Evolutionary conservation across 2,113 vertebrate genomes (phyloP), one percentile per base, ranked within the genome.

Genomic region (Phoenicopterus ruber): DNA sequence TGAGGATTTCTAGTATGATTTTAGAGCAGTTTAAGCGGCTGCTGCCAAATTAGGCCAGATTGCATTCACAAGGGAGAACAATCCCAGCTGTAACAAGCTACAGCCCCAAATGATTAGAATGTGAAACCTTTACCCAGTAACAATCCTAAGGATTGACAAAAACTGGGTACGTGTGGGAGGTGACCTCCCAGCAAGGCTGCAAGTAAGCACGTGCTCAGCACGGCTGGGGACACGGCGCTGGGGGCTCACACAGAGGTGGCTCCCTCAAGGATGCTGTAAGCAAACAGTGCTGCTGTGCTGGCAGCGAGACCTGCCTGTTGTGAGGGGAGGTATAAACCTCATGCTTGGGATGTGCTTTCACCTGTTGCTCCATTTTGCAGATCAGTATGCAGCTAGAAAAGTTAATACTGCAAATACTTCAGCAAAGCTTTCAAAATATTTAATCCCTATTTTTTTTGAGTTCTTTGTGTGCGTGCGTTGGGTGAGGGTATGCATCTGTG

Each of bases 371-470:
- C 14, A 0, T 86, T 88, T 90, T 29, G 44, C 57, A 82, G 57
- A 52, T 10, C 14, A 52, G 12, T 36, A 13, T 31, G 31, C 28
- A 57, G 38, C 46, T 73, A 42, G 22, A 52, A 29, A 86, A 49
- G 8, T 44, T 57, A 52, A 24, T 31, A 2, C 28, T 50, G 26
- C n/a, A 92, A 77, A 58, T 11, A 29, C 20, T 21, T 65, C 1
- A 63, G 78, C 28, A 54, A 58, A 90, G 36, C 42, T 77, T 88
- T 24, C 24, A n/a, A 57, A 72, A 47, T 24, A 50, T 74, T 62
- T 83, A 6, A 36, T 29, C 4, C 11, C 4, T 26, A 0, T 19
- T 17, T 36, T 46, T 72, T 17, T 13, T 8, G 1, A 25, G 15
- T 8, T 44, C 15, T 77, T 7, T 40, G 25, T 15, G 28, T 49